Percentiles rank a stretch among this genome's conserved stretches.
phyloP scores from a whole-genome alignment of 1,140 invertebrate genomes.

The Drosophila nikananu region DNA sequence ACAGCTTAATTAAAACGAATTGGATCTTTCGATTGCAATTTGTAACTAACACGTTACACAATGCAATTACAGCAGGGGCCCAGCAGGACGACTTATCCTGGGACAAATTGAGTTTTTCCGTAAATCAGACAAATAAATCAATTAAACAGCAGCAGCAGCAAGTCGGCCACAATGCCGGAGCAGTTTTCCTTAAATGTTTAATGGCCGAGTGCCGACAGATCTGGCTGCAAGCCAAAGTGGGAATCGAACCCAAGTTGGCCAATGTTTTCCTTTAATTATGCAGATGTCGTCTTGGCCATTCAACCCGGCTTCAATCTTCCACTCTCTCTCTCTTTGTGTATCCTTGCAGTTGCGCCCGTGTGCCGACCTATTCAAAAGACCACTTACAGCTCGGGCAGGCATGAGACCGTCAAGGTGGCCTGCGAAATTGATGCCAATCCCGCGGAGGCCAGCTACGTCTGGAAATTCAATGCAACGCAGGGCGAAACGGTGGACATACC shows the following conservation, averaged over 20 bases:
- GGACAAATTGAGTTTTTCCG: constrained; percentile 45
- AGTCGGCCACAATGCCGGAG: constrained; percentile 30
- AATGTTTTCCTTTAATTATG: constrained; percentile 81
- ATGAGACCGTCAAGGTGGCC: constrained; percentile 90
- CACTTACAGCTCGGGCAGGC: constrained; percentile 91
- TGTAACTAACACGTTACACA: constrained; percentile 53
- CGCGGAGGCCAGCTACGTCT: constrained; percentile 89
- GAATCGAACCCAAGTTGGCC: constrained; percentile 44
- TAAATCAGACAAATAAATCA: constrained; percentile 58
- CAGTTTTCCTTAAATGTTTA: constrained; percentile 40
- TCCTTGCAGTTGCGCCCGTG: constrained; percentile 88
- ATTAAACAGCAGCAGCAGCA: constrained; percentile 43
- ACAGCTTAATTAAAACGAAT: constrained; percentile 59
- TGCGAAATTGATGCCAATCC: constrained; percentile 96
- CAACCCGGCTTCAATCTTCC: constrained; percentile 15
- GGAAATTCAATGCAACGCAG: constrained; percentile 92
- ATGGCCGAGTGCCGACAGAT: constrained; percentile 10
- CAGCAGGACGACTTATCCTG: constrained; percentile 42
- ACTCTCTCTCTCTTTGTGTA: not conserved
- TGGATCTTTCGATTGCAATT: constrained; percentile 49
- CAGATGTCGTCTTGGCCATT: constrained; percentile 64
- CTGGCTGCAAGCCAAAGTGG: constrained; percentile 13
- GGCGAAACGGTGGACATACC: constrained; percentile 89
- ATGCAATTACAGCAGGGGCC: constrained; percentile 39
- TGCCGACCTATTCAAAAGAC: constrained; percentile 89